Conservation (phyloP, 2,113 vertebrate species). For the Noctilio leporinus region DNA sequence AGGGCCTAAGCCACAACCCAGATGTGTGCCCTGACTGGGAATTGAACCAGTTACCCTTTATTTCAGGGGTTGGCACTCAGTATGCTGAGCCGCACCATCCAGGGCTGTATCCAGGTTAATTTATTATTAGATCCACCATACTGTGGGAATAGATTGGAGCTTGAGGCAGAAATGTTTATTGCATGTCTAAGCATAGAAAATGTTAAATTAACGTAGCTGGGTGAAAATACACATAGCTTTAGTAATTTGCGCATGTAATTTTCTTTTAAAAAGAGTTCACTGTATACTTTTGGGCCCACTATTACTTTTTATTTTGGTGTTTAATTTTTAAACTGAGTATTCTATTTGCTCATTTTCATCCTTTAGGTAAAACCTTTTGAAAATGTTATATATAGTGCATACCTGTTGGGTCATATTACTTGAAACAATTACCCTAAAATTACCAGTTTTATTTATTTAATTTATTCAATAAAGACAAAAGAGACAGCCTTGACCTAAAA, state of each 20-base stretch:
- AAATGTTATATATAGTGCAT: background rate
- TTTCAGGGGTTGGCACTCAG: no score
- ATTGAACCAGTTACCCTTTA: no score
- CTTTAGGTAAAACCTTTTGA: background rate
- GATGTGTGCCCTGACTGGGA: no score
- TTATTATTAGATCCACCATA: background rate
- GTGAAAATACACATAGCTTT: background rate
- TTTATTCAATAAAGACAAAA: background rate
- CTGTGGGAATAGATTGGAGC: background rate
- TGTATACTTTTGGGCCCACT: background rate
- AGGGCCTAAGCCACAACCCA: no score
- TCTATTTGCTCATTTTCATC: background rate
- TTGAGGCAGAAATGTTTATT: background rate
- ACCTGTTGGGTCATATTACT: background rate
- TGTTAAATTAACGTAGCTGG: slow-evolving; percentile 21
- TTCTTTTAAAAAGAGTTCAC: background rate
- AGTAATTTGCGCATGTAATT: background rate
- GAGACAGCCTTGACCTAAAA: background rate
- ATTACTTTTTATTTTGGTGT: background rate
- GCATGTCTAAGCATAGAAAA: background rate
- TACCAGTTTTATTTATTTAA: background rate
- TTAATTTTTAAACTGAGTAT: background rate
- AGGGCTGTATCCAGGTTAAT: background rate
- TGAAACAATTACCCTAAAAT: background rate
- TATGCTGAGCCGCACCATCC: no score